These are phyloP conservation scores for Melieria picta DNA, from an alignment of 2,888 invertebrate genomes.

Conservation along the genomic window DNA sequence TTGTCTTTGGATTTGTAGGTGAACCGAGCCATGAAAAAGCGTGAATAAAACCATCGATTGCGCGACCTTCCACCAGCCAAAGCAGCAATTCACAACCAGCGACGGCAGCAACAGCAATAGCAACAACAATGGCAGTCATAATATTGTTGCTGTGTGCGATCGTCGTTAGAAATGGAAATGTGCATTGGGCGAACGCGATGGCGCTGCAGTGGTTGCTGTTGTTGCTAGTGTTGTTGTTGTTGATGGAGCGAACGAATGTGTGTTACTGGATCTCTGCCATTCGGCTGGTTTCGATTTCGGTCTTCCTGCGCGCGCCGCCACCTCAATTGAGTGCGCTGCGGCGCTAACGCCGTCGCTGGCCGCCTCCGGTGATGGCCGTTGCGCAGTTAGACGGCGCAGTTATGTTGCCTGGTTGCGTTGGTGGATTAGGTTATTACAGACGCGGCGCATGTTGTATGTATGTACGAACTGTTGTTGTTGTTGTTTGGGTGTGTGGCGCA, in stretches of 20 bases:
- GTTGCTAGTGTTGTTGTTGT: constrained; percentile 9
- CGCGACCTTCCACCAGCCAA: constrained; percentile 18
- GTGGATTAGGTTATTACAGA: constrained; percentile 16
- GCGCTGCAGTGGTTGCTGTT: constrained; percentile 17
- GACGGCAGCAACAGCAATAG: constrained; percentile 7
- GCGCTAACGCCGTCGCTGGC: neutral
- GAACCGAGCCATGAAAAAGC: constrained; percentile 58
- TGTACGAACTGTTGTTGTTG: neutral
- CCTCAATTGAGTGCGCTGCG: neutral
- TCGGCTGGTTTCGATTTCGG: constrained; percentile 60
- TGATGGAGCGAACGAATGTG: constrained; percentile 52
- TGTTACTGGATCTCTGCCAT: constrained; percentile 60
- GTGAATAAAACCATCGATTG: constrained; percentile 33
- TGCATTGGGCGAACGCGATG: constrained; percentile 58
- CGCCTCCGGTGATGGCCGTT: constrained; percentile 11
- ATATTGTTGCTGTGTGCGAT: constrained; percentile 48
- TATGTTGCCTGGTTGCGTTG: constrained; percentile 20
- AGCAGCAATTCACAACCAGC: constrained; percentile 12
- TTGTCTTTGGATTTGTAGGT: constrained; percentile 59
- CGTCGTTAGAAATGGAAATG: constrained; percentile 60
- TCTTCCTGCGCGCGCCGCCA: constrained; percentile 51
- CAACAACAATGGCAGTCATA: constrained; percentile 10
- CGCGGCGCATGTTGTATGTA: neutral
- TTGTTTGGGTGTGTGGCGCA: no score
- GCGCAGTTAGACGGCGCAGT: constrained; percentile 2